Evolutionary conservation across 2,888 invertebrate genomes (phyloP).

Genomic region (Oscheius sp.): DNA sequence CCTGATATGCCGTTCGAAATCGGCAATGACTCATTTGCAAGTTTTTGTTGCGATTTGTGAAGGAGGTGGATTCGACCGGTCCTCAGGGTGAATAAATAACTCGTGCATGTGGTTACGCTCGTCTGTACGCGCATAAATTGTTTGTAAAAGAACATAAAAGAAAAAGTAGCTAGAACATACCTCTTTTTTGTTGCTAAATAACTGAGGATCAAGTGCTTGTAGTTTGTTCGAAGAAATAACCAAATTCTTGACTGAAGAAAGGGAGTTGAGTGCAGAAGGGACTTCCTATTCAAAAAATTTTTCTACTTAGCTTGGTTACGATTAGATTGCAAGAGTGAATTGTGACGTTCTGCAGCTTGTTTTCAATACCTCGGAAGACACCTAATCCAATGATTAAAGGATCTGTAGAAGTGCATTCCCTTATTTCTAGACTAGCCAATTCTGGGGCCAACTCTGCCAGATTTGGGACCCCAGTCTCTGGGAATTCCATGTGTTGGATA

Average conservation of each 20-base stretch:
- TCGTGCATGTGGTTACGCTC: not conserved
- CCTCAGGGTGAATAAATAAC: too few relatives aligned
- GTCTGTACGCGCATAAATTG: not conserved
- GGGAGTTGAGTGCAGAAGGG: too few relatives aligned
- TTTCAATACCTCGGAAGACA: slow-evolving; percentile 46
- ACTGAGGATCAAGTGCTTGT: slow-evolving; percentile 33
- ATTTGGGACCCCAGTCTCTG: slow-evolving; percentile 38
- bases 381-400: slow-evolving; percentile 38
- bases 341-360: slow-evolving; percentile 48
- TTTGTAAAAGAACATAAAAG: not conserved
- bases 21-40: too few relatives aligned
- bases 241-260: slow-evolving; percentile 27
- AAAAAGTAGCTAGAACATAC: not conserved
- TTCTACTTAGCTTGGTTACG: slow-evolving; percentile 27
- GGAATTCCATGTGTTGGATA: slow-evolving; percentile 59
- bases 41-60: too few relatives aligned
- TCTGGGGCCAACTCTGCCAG: slow-evolving; percentile 44
- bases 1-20: too few relatives aligned
- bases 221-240: slow-evolving; percentile 46
- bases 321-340: slow-evolving; percentile 59
- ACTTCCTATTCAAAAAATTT: not conserved
- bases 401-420: slow-evolving; percentile 47
- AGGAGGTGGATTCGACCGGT: too few relatives aligned
- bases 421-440: slow-evolving; percentile 45
- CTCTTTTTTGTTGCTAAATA: slow-evolving; percentile 39